These are phyloP conservation scores for Pipistrellus pygmaeus DNA, from an alignment of 2,797 vertebrate genomes.

Conservation along the genomic window DNA sequence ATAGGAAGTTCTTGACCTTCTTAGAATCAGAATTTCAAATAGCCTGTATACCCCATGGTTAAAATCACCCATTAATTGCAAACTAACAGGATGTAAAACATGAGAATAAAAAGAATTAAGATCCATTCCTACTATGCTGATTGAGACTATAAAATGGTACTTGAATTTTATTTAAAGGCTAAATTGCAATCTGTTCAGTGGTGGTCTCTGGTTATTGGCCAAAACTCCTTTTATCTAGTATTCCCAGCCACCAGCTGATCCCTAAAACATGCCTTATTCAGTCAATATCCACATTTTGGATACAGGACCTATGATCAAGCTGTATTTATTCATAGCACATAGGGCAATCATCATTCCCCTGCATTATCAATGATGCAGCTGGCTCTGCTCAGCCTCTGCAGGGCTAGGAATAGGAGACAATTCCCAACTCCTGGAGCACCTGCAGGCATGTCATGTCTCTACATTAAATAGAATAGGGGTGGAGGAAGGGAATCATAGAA, in stretches of 20 bases:
- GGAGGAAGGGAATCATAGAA: neutral
- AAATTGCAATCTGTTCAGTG: neutral
- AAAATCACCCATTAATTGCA: neutral
- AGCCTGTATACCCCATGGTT: neutral
- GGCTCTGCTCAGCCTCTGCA: neutral
- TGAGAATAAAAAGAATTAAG: slow-evolving; percentile 42
- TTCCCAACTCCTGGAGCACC: neutral
- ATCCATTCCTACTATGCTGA: neutral
- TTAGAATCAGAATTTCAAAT: slow-evolving; percentile 48
- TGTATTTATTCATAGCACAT: neutral
- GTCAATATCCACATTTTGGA: neutral
- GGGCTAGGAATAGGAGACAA: neutral
- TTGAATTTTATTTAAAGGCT: slow-evolving; percentile 39
- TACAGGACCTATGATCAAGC: neutral
- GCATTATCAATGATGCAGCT: neutral
- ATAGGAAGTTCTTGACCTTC: neutral
- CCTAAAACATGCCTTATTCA: neutral
- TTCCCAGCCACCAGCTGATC: neutral
- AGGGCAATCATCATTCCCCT: neutral
- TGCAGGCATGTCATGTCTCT: neutral
- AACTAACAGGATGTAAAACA: slow-evolving; percentile 26
- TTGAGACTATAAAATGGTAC: neutral
- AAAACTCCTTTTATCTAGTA: neutral
- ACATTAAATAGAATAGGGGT: neutral
- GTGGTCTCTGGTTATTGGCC: neutral